Conservation (phyloP, 2,113 vertebrate genomes). For the Paradoxurus hermaphroditus region DNA sequence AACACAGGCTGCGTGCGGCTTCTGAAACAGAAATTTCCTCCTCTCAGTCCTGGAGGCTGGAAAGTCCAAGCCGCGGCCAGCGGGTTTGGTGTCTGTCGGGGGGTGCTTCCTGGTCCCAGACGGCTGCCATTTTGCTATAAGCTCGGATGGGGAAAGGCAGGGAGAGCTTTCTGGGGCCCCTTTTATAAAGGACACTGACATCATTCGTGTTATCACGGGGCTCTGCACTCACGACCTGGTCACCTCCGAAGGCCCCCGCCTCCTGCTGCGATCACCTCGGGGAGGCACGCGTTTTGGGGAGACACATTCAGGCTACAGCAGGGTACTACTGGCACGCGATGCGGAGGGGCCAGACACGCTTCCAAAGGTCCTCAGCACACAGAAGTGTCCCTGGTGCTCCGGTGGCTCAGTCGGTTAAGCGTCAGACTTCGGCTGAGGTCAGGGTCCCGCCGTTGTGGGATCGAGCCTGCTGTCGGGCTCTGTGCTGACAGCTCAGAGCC, state of each 20-base stretch:
- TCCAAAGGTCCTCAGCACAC: neutral
- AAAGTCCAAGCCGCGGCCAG: neutral
- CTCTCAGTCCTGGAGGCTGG: neutral
- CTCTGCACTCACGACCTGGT: neutral
- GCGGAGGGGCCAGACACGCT: neutral
- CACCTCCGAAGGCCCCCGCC: neutral
- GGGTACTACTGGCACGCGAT: neutral
- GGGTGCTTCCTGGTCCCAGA: neutral
- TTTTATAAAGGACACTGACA: neutral
- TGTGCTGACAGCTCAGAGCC: too few relatives aligned
- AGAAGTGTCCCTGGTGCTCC: neutral
- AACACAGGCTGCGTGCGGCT: neutral
- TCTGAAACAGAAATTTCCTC: neutral
- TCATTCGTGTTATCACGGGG: neutral
- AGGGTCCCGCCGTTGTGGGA: too few relatives aligned
- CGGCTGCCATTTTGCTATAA: neutral
- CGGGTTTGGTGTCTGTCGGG: neutral
- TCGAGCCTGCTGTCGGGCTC: rapidly evolving
- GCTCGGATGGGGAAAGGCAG: neutral
- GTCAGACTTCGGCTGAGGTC: too few relatives aligned
- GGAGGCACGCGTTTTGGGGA: too few relatives aligned
- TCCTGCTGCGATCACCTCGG: too few relatives aligned
- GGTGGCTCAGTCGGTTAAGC: too few relatives aligned
- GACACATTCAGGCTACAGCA: neutral
- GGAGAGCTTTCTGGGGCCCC: neutral